Evolutionary conservation across 2,797 vertebrate genomes (phyloP).

Genomic region (Sus cebifrons): DNA sequence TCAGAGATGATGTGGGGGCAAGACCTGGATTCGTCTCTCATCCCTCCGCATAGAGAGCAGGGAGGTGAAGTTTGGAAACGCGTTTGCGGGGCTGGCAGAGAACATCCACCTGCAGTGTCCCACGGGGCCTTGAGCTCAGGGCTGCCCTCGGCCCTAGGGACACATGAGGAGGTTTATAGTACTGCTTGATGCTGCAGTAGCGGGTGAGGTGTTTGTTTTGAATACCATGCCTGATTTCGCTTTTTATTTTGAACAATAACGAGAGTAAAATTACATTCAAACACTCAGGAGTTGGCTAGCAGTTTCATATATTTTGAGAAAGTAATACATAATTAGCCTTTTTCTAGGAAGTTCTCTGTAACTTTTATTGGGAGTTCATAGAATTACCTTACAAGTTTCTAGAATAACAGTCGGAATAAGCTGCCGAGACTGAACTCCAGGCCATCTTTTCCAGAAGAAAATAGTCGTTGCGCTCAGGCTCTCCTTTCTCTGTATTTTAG

Average conservation of each 20-base stretch:
- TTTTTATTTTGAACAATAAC: slow-evolving; percentile 43
- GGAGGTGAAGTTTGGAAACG: neutral
- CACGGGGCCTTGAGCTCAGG: neutral
- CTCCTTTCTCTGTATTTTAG: slow-evolving; percentile 17
- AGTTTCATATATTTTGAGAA: neutral
- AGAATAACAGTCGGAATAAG: neutral
- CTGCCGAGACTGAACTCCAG: neutral
- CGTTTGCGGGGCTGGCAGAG: neutral
- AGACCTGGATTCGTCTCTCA: neutral
- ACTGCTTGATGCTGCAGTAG: neutral
- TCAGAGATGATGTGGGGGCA: neutral
- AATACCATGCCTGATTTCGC: neutral
- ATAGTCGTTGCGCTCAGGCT: neutral
- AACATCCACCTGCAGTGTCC: neutral
- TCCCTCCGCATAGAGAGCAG: neutral
- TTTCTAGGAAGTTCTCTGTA: slow-evolving; percentile 16
- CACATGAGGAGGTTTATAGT: neutral
- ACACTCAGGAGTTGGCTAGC: neutral
- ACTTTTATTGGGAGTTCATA: slow-evolving; percentile 11
- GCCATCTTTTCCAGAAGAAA: slow-evolving; percentile 32
- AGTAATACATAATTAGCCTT: neutral
- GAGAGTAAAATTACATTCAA: slow-evolving; percentile 21
- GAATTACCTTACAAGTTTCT: neutral
- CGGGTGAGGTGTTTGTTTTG: neutral
- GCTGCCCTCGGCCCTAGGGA: neutral